phyloP scores from a whole-genome alignment of 2,113 vertebrate genomes.

The Oostethus manadensis region DNA sequence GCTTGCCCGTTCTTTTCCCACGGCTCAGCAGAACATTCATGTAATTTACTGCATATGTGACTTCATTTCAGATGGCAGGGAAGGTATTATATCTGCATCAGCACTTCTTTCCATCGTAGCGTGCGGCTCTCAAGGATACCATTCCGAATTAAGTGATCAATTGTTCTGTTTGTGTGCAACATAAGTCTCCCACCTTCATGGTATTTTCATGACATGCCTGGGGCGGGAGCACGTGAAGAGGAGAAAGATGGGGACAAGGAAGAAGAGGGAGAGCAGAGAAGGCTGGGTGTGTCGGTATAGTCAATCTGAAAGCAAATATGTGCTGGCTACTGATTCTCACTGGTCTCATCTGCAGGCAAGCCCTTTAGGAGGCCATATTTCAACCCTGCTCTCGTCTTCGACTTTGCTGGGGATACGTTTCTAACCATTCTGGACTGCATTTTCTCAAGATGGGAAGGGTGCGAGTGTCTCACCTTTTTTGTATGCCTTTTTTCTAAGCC shows the following conservation, averaged over 20 bases:
- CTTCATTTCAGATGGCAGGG: constrained; percentile 34
- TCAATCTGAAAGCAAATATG: no score
- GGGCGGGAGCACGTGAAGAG: neutral
- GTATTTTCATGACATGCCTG: no score
- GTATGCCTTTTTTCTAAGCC: constrained; percentile 12
- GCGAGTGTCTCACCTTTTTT: constrained; percentile 1
- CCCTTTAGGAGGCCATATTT: constrained; percentile 24
- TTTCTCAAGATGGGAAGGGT: constrained; percentile 23
- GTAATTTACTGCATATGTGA: constrained; percentile 56
- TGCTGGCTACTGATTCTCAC: no score
- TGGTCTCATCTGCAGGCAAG: constrained; percentile 5
- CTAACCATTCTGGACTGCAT: constrained; percentile 21
- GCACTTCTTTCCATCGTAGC: neutral
- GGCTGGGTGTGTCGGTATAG: constrained; percentile 9
- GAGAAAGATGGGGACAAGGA: constrained; percentile 21
- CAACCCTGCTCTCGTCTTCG: constrained; percentile 3
- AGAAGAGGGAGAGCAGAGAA: constrained; percentile 27
- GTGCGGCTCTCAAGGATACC: neutral
- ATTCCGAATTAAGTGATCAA: constrained; percentile 24
- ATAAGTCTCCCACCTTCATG: no score
- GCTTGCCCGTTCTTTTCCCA: constrained; percentile 15
- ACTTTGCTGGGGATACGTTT: constrained; percentile 11
- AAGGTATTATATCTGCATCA: neutral
- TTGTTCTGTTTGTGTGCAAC: constrained; percentile 22
- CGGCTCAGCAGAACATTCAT: constrained; percentile 51